A percentile compares a stretch with the other conserved stretches of the same genome.
Conservation (phyloP, 2,888 invertebrate genomes). For the Electrophaes corylata region DNA sequence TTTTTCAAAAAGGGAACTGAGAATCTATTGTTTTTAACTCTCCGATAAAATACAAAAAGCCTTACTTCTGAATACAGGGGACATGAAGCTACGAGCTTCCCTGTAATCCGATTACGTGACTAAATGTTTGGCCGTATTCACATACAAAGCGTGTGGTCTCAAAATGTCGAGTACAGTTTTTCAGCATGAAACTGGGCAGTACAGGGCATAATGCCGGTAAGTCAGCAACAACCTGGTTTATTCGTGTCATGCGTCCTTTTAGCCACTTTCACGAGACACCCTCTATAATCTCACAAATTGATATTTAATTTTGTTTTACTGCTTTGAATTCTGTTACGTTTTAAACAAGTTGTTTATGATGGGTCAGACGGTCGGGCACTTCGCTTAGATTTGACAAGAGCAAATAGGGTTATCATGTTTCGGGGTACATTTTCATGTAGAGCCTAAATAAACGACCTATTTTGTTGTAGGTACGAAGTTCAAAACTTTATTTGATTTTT, state of each 20-base stretch:
- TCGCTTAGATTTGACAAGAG: slow-evolving; percentile 18
- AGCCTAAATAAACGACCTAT: slow-evolving; percentile 1
- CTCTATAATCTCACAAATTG: slow-evolving; percentile 57
- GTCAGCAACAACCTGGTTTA: background rate
- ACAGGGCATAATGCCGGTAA: background rate
- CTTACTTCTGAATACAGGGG: slow-evolving; percentile 43
- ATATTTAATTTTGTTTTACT: slow-evolving; percentile 52
- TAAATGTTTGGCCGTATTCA: slow-evolving; percentile 49
- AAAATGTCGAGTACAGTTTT: background rate
- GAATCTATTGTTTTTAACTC: slow-evolving; percentile 28
- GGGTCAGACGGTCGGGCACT: slow-evolving; percentile 8
- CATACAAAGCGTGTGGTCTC: slow-evolving; percentile 4
- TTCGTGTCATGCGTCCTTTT: slow-evolving; percentile 23
- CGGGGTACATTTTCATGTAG: background rate
- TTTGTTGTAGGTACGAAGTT: background rate
- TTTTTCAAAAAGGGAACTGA: slow-evolving; percentile 25
- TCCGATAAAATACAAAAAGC: slow-evolving; percentile 41
- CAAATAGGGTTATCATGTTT: slow-evolving; percentile 9
- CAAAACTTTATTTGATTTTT: background rate
- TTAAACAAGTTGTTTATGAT: slow-evolving; percentile 29
- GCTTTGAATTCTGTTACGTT: slow-evolving; percentile 36
- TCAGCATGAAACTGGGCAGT: background rate
- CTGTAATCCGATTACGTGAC: slow-evolving; percentile 66
- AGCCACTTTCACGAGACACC: slow-evolving; percentile 48
- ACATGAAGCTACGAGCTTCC: slow-evolving; percentile 50